Percentiles rank a stretch among this genome's conserved stretches.
phyloP scores from a whole-genome alignment of 1,140 invertebrate species.

The Protaetia brevitarsis region DNA sequence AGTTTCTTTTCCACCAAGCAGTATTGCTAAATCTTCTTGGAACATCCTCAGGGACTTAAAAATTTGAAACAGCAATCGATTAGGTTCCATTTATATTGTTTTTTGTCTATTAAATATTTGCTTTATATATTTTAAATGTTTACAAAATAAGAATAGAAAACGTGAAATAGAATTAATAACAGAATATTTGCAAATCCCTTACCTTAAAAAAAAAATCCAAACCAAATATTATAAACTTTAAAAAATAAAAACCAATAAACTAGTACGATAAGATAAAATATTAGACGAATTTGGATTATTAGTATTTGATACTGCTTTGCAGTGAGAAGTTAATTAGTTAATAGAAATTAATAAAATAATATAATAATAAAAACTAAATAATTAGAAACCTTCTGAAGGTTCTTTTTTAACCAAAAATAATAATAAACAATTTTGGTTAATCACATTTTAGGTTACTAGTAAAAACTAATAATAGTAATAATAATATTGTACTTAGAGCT shows the following conservation, averaged over 20 bases:
- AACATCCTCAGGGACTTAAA: neutral
- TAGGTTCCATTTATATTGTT: neutral
- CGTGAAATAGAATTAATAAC: neutral
- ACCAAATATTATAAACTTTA: slow-evolving; percentile 39
- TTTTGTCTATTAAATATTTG: slow-evolving; percentile 16
- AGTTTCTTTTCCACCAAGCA: neutral
- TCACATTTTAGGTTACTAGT: slow-evolving; percentile 40
- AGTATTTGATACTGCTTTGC: slow-evolving; percentile 39
- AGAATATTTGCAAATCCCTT: slow-evolving; percentile 43
- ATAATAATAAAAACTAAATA: slow-evolving; percentile 36
- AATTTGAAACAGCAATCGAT: neutral
- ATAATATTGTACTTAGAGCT: slow-evolving; percentile 20
- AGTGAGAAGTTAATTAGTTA: slow-evolving; percentile 28
- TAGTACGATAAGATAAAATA: slow-evolving; percentile 38
- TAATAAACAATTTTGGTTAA: slow-evolving; percentile 35
- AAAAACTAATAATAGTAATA: slow-evolving; percentile 20
- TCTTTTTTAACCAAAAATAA: slow-evolving; percentile 37
- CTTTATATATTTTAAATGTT: slow-evolving; percentile 28
- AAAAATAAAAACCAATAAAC: slow-evolving; percentile 33
- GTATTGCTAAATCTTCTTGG: neutral
- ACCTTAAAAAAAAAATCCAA: slow-evolving; percentile 32
- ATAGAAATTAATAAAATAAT: slow-evolving; percentile 9
- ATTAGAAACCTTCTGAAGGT: slow-evolving; percentile 40
- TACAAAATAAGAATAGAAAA: slow-evolving; percentile 26
- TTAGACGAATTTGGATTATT: slow-evolving; percentile 35